These are phyloP conservation scores for Drosophila albomicans DNA, from an alignment of 1,140 invertebrate species.

Conservation along the genomic window DNA sequence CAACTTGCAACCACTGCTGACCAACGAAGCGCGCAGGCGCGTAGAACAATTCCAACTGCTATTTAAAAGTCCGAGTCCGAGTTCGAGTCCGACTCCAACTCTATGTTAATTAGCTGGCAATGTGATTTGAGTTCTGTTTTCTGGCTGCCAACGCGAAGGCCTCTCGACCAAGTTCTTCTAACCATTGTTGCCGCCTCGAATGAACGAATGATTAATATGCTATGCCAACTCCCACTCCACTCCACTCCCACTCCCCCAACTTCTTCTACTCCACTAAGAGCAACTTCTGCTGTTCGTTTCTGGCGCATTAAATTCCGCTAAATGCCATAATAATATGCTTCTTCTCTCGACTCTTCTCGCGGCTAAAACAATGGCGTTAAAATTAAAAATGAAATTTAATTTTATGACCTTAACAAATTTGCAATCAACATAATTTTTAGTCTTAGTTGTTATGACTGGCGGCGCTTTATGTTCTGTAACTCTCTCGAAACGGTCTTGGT, in stretches of 20 bases:
- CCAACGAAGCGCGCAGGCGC: constrained; percentile 77
- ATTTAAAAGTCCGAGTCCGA: constrained; percentile 27
- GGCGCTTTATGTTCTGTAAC: constrained; percentile 42
- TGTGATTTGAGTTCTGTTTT: constrained; percentile 71
- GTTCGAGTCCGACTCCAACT: constrained; percentile 32
- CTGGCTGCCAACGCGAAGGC: constrained; percentile 40
- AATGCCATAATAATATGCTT: constrained; percentile 79
- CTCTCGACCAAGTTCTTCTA: constrained; percentile 17
- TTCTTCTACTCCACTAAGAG: constrained; percentile 37
- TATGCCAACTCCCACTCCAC: constrained; percentile 21
- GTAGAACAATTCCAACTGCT: constrained; percentile 65
- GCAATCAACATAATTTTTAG: constrained; percentile 78
- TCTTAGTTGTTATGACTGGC: constrained; percentile 69
- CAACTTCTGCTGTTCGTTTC: constrained; percentile 46
- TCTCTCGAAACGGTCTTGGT: constrained; percentile 16
- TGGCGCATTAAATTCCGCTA: constrained; percentile 79
- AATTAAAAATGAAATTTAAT: constrained; percentile 80
- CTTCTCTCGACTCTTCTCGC: constrained; percentile 1
- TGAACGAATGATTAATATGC: constrained; percentile 74
- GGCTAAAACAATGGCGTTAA: constrained; percentile 78
- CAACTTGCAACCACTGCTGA: constrained; percentile 39
- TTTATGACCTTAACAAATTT: constrained; percentile 84
- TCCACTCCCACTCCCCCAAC: neutral
- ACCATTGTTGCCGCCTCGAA: constrained; percentile 25
- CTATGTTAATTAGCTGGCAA: constrained; percentile 80